Base-by-base conservation (phyloP, 2,113 vertebrate species). In the Triplophysa dalaica region DNA sequence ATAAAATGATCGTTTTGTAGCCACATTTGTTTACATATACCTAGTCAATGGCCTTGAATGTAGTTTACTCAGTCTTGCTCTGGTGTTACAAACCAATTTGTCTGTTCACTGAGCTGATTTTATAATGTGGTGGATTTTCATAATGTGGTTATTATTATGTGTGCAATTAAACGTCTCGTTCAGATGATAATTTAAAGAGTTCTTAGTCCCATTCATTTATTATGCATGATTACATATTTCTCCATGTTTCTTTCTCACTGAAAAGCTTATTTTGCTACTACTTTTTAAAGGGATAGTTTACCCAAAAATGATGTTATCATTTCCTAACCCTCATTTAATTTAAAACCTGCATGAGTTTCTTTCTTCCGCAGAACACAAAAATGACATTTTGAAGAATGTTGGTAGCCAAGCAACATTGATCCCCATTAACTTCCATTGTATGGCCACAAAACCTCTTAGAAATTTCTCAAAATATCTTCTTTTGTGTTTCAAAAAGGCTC, bases 1-100 rank as follows among this genome's bases (percentile, higher is more conserved):
- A 86, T 88, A 83, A 86, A 84, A 63, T 78, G 22, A 70, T 64
- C 11, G 58, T 85, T 87, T 87, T 88, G 77, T 87, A 82, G 66
- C 58, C 76, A 79, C 48, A 70, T 33, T 63, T 66, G 58, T 81
- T 80, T 70, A 65, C 24, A 78, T 78, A 45, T 75, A 56, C 17
- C 33, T 50, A 29, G 67, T 50, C 50, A 16, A 17, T 16, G 33
- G 22, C 33, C 41, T 21, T 70, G 62, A 33, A 73, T 68, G 12
- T 61, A 41, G 65, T 65, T 70, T 69, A 26, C 24, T 21, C 41
- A 64, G 19, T 6, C 19, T 70, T 69, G 38, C 24, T 21, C 26
- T 70, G 19, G 19, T 58, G 79, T 75, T 61, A 19, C 16, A 33
- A 63, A 56, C 22, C 38, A 50, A 24, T 73, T 43, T 70, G 69